Evolutionary conservation across 2,797 vertebrate genomes (phyloP).

Genomic region (Siniperca obscura): DNA sequence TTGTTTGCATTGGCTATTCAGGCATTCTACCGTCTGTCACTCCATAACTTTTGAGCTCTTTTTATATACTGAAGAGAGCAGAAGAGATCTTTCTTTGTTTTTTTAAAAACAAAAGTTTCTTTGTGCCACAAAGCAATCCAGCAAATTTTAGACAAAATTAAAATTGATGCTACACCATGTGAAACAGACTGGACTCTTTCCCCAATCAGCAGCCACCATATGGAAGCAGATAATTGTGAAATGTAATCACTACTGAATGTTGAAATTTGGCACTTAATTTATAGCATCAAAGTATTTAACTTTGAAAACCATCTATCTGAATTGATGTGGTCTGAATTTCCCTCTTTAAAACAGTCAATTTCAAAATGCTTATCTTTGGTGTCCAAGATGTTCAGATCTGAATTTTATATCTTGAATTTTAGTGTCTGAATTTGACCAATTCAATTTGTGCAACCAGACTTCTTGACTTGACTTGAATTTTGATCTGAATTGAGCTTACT

Average conservation of each 20-base stretch:
- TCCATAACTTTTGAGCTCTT: constrained; percentile 17
- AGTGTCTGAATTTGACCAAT: too few species aligned
- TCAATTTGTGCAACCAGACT: background rate
- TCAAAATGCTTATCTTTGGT: background rate
- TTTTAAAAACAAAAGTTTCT: constrained; percentile 17
- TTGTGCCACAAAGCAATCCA: background rate
- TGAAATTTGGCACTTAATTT: too few species aligned
- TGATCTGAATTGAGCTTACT: background rate
- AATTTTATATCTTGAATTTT: background rate
- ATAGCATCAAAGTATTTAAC: background rate
- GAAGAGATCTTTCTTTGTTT: background rate
- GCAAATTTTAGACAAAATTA: constrained; percentile 7
- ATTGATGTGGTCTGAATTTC: background rate
- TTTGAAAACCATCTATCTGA: background rate
- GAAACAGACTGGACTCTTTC: too few species aligned
- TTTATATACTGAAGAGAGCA: background rate
- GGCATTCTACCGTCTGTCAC: constrained; percentile 14
- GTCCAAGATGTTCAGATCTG: background rate
- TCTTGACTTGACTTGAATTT: background rate
- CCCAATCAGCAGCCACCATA: too few species aligned
- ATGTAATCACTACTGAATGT: background rate
- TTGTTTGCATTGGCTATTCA: constrained; percentile 39
- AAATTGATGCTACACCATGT: background rate
- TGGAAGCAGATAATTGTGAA: too few species aligned
- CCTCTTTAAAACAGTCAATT: background rate